Conservation (phyloP, 1,140 invertebrate genomes). For the Pectinophora gossypiella region DNA sequence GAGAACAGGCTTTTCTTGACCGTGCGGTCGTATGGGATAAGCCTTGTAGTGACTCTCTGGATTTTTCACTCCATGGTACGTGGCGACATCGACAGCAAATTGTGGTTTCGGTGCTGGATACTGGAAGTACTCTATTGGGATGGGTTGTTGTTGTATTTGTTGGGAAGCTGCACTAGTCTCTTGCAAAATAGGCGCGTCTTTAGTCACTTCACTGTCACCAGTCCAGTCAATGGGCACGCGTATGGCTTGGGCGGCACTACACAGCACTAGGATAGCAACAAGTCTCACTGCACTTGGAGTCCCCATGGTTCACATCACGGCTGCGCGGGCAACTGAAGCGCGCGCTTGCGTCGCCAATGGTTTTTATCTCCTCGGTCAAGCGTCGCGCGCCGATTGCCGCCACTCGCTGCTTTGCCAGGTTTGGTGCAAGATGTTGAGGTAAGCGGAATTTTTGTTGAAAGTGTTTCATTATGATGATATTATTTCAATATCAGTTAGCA, state of each 20-base stretch:
- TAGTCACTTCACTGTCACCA: constrained; percentile 45
- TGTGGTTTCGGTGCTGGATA: constrained; percentile 59
- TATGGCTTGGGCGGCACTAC: constrained; percentile 39
- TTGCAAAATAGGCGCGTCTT: no score
- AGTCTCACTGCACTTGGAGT: constrained; percentile 19
- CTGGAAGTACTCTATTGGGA: constrained; percentile 51
- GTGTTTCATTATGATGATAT: no score
- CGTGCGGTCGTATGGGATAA: constrained; percentile 41
- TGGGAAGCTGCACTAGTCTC: no score
- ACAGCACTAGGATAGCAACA: constrained; percentile 36
- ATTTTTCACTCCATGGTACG: constrained; percentile 43
- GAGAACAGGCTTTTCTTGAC: constrained; percentile 34
- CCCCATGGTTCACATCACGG: constrained; percentile 59
- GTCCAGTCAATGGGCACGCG: constrained; percentile 54
- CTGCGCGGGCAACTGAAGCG: constrained; percentile 51
- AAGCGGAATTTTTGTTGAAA: no score
- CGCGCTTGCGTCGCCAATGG: constrained; percentile 30
- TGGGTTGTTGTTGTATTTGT: constrained; percentile 7
- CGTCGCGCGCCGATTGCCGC: constrained; percentile 54
- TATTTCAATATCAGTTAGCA: no score
- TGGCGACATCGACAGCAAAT: constrained; percentile 51
- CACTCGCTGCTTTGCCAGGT: constrained; percentile 40
- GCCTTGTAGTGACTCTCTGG: constrained; percentile 50
- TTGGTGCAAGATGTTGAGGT: constrained; percentile 17
- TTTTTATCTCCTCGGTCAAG: constrained; percentile 69